Base-by-base conservation (phyloP, 2,797 vertebrate species). In the Molossus alvarezi region DNA sequence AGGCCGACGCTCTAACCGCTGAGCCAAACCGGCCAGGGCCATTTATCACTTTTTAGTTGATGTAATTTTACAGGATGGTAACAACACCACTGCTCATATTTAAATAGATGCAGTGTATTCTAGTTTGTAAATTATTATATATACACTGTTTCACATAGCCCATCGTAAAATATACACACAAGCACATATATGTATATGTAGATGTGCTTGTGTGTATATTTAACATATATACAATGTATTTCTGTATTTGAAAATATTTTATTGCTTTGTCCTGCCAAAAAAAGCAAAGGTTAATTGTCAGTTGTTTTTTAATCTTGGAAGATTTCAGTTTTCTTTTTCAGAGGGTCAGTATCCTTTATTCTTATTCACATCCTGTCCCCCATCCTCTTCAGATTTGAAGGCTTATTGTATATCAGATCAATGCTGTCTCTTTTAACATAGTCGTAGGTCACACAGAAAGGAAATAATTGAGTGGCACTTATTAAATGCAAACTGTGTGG, bases 401-500 rank as follows among this genome's bases (percentile, higher is more conserved):
- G 6, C 25, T 88, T 80, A 58, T 0, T 69, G 2, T 81, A 11
- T 12, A 62, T 13, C 17, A 69, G 82, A 88, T 83, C 27, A 71
- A 72, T 73, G 71, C 21, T 84, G 37, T 76, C 57, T 84, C 33
- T 75, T 75, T 92, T 76, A 67, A 86, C 25, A 71, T 13, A 71
- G n/a, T 51, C 88, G 69, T 3, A 91, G 73, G 64, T 92, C 88
- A 92, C 45, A 88, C 4, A 75, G n/a, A 65, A 92, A 90, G 25
- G 15, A 81, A 91, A 67, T 7, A 90, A 73, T n/a, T 55, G 77
- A 77, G 62, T 81, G 91, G 88, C 15, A n/a, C 77, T 90, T 90
- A 92, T 85, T 93, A 95, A 90, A 73, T 45, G 4, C 20, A 88
- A 92, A 94, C 58, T 86, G 90, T 57, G 53, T 83, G 64, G 9